phyloP scores from a whole-genome alignment of 1,140 invertebrate genomes.

The Camponotus vicinus region DNA sequence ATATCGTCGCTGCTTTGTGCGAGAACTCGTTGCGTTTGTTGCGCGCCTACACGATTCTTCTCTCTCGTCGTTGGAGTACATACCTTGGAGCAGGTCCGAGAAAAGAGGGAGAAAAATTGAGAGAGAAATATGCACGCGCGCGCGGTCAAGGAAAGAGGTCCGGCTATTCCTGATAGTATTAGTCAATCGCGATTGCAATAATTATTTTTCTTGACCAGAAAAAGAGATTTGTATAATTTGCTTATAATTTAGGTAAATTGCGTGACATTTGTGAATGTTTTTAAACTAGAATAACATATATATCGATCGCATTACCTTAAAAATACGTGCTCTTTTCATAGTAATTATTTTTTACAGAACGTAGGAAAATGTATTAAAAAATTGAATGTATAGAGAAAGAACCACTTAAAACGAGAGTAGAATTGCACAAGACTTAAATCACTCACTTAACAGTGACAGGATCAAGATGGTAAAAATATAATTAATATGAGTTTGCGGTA shows the following conservation, averaged over 20 bases:
- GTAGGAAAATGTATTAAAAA: neutral
- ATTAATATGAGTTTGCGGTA: no score
- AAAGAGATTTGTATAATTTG: neutral
- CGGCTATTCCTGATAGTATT: constrained; percentile 12
- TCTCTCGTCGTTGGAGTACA: constrained; percentile 38
- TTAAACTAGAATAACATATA: neutral
- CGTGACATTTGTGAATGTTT: neutral
- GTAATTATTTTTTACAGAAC: constrained; percentile 5
- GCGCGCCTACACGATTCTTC: constrained; percentile 59
- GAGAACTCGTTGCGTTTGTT: constrained; percentile 67
- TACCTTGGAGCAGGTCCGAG: constrained; percentile 38
- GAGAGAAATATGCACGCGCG: neutral
- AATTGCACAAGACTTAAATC: no score
- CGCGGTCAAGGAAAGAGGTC: neutral
- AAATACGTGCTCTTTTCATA: neutral
- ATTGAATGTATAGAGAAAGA: neutral
- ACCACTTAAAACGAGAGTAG: no score
- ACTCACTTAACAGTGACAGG: no score
- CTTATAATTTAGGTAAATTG: constrained; percentile 3
- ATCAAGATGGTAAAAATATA: no score
- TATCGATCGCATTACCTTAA: constrained; percentile 25
- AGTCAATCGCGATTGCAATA: neutral
- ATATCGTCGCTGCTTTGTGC: constrained; percentile 69
- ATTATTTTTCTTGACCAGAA: constrained; percentile 11
- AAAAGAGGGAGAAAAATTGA: constrained; percentile 34